A percentile compares a stretch with the other conserved stretches of the same genome.
phyloP scores from a whole-genome alignment of 2,113 vertebrate genomes.

The Chionodraco myersi region DNA sequence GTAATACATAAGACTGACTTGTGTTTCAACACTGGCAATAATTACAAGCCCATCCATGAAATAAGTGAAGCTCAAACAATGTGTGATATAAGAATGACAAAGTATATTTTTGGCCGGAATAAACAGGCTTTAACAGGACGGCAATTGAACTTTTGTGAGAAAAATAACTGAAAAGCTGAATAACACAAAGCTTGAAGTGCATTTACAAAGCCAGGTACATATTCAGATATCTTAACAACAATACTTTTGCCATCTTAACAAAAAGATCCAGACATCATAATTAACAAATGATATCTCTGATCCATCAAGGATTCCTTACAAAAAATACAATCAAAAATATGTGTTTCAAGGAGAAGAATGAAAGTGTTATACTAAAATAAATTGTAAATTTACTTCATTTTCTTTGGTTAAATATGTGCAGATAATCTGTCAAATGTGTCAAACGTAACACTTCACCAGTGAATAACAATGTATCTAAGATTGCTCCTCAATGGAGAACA shows the following conservation, averaged over 20 bases:
- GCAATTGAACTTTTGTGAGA: not conserved
- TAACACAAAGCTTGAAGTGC: constrained; percentile 13
- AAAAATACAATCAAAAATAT: not conserved
- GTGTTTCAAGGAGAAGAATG: constrained; percentile 42
- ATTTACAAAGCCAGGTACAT: constrained; percentile 32
- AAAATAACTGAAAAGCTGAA: constrained; percentile 15
- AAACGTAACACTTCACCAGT: constrained; percentile 45
- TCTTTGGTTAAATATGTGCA: not conserved
- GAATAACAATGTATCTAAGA: constrained; percentile 28
- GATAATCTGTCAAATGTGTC: constrained; percentile 17
- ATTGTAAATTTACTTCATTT: no score
- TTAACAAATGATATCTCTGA: not conserved
- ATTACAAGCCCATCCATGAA: constrained; percentile 13
- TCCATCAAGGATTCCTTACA: not conserved
- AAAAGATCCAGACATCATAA: not conserved
- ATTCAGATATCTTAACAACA: constrained; percentile 7
- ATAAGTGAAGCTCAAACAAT: not conserved
- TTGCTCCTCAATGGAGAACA: constrained; percentile 19
- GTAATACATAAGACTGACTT: not conserved
- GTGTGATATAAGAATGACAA: not conserved
- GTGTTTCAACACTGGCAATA: constrained; percentile 19
- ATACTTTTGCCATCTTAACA: not conserved
- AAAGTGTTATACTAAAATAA: not conserved
- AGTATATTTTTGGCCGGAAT: not conserved
- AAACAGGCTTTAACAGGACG: not conserved